A percentile compares a stretch with the other conserved stretches of the same genome.
These are phyloP conservation scores for Eulemur rubriventer DNA, from an alignment of 2,797 vertebrate genomes.

Conservation along the genomic window DNA sequence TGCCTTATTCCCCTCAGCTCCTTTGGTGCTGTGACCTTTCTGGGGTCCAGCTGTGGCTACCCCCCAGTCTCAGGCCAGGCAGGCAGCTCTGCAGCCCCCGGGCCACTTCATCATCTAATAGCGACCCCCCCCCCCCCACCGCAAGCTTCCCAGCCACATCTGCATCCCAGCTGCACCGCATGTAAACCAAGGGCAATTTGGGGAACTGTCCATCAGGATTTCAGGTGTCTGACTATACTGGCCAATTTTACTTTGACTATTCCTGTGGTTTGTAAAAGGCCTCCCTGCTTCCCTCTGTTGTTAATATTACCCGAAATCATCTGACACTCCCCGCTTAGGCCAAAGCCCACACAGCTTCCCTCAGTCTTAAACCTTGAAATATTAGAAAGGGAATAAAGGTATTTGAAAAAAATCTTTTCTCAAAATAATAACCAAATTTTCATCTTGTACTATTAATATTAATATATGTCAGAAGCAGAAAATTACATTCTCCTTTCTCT, in stretches of 20 bases:
- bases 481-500: background rate
- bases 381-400: background rate
- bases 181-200: background rate
- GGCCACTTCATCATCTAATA: background rate
- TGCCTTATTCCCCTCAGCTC: background rate
- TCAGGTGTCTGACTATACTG: background rate
- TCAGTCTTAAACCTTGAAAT: background rate
- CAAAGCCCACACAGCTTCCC: background rate
- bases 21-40: background rate
- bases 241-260: background rate
- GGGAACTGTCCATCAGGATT: background rate
- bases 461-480: background rate
- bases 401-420: background rate
- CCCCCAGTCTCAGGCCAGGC: background rate
- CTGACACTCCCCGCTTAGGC: background rate
- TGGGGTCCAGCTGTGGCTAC: background rate
- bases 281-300: background rate
- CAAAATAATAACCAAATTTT: background rate
- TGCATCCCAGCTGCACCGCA: background rate
- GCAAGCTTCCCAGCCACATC: background rate
- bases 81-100: no score
- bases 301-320: background rate
- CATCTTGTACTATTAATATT: background rate
- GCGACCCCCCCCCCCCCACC: no score
- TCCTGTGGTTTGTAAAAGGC: background rate